A percentile compares a stretch with the other conserved stretches of the same genome.
Conservation (phyloP, 2,888 invertebrate genomes). For the Aphrophora alni region DNA sequence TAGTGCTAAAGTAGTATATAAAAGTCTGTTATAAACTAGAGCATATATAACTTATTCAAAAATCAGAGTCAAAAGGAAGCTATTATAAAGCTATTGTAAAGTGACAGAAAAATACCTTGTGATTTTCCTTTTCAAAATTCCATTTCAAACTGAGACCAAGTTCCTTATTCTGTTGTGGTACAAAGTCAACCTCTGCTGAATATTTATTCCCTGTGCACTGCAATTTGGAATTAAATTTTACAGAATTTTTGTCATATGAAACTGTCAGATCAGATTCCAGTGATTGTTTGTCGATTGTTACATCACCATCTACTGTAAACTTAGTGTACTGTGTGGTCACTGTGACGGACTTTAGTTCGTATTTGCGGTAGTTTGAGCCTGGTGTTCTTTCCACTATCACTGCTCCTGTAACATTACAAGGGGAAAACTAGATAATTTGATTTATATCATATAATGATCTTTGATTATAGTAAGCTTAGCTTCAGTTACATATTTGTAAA, state of each 20-base stretch:
- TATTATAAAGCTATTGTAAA: too few relatives aligned
- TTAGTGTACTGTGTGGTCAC: conserved; percentile 55
- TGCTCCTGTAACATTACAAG: conserved; percentile 46
- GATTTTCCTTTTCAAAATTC: conserved; percentile 59
- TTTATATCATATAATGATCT: neutral
- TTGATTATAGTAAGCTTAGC: too few relatives aligned
- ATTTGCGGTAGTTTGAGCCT: conserved; percentile 60
- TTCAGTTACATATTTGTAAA: too few relatives aligned
- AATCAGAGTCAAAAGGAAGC: too few relatives aligned
- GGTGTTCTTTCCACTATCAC: conserved; percentile 57
- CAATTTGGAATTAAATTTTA: conserved; percentile 60
- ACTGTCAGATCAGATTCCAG: conserved; percentile 61
- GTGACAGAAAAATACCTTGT: conserved; percentile 58
- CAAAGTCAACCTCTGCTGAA: conserved; percentile 61
- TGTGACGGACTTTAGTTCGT: conserved; percentile 65
- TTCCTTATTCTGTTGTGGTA: conserved; percentile 66
- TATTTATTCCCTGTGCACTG: conserved; percentile 58
- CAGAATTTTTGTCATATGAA: conserved; percentile 59
- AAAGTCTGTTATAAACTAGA: too few relatives aligned
- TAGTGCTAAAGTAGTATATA: too few relatives aligned
- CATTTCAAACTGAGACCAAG: conserved; percentile 67
- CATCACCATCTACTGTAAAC: conserved; percentile 62
- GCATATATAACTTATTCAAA: too few relatives aligned
- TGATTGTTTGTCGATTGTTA: conserved; percentile 57
- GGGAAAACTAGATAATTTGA: neutral